A percentile compares a stretch with the other conserved stretches of the same genome.
Conservation (phyloP, 2,113 vertebrate genomes). For the Lophius piscatorius region DNA sequence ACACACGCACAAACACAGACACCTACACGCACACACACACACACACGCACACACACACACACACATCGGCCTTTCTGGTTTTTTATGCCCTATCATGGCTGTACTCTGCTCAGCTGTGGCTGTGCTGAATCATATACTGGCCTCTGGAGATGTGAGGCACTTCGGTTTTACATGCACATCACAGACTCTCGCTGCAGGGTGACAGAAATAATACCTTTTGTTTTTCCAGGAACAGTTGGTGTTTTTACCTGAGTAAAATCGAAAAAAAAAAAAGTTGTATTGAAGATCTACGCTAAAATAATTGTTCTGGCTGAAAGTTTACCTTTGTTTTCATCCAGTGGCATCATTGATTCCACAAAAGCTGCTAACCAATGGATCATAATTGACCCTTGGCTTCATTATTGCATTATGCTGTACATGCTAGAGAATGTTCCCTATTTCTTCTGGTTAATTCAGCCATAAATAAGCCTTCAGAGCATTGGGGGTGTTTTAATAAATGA, state of each 20-base stretch:
- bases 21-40: slow-evolving; percentile 17
- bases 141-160: slow-evolving; percentile 58
- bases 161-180: slow-evolving; percentile 65
- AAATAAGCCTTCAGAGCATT: slow-evolving; percentile 60
- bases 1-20: slow-evolving; percentile 7
- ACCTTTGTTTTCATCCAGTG: slow-evolving; percentile 61
- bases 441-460: slow-evolving; percentile 64
- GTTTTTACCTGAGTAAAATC: slow-evolving; percentile 60
- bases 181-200: slow-evolving; percentile 55
- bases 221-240: slow-evolving; percentile 62
- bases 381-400: slow-evolving; percentile 51
- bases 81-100: slow-evolving; percentile 48
- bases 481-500: slow-evolving; percentile 51
- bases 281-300: slow-evolving; percentile 46
- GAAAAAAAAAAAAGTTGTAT: slow-evolving; percentile 53
- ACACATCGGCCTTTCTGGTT: slow-evolving; percentile 33
- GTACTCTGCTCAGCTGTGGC: slow-evolving; percentile 59
- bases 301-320: slow-evolving; percentile 41
- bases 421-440: slow-evolving; percentile 64
- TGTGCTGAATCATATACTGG: slow-evolving; percentile 71
- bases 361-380: slow-evolving; percentile 34
- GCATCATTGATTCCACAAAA: slow-evolving; percentile 59
- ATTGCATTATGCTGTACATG: slow-evolving; percentile 50
- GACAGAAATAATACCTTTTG: slow-evolving; percentile 55
- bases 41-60: slow-evolving; percentile 14